phyloP scores from a whole-genome alignment of 2,113 vertebrate genomes.

The Sprattus sprattus region DNA sequence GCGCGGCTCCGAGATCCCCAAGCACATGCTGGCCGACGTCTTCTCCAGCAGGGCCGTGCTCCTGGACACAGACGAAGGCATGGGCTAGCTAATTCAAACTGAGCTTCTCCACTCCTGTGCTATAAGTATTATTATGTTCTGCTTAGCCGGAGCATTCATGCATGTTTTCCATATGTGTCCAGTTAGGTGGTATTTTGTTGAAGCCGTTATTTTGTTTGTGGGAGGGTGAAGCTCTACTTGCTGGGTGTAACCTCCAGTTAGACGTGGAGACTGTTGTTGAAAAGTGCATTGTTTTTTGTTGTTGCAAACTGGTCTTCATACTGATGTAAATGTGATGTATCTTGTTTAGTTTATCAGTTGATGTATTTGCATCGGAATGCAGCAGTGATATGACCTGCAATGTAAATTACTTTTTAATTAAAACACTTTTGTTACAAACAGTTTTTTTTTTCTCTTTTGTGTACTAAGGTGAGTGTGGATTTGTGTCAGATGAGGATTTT shows the following conservation, averaged over 20 bases:
- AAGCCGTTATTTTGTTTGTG: not conserved
- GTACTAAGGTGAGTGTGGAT: not conserved
- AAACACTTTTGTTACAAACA: conserved; percentile 39
- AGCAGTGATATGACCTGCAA: not conserved
- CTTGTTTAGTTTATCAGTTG: not conserved
- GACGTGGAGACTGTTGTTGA: not conserved
- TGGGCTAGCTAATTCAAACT: conserved; percentile 64
- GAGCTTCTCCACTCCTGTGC: not conserved
- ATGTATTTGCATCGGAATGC: not conserved
- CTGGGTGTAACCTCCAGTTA: not conserved
- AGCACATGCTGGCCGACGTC: conserved; percentile 94
- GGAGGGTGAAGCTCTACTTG: not conserved
- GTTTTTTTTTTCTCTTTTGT: not conserved
- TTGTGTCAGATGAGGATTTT: not conserved
- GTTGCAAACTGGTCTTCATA: conserved; percentile 5
- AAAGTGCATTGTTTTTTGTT: not conserved
- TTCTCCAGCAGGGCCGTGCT: conserved; percentile 83
- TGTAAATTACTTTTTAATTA: conserved; percentile 11
- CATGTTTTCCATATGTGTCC: not conserved
- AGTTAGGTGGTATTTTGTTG: not conserved
- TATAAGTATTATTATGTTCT: not conserved
- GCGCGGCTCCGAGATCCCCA: conserved; percentile 93
- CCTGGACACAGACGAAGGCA: conserved; percentile 87
- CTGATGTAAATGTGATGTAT: conserved; percentile 2
- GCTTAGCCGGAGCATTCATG: not conserved